phyloP scores from a whole-genome alignment of 2,113 vertebrate genomes.

The Oenanthe oenanthe region DNA sequence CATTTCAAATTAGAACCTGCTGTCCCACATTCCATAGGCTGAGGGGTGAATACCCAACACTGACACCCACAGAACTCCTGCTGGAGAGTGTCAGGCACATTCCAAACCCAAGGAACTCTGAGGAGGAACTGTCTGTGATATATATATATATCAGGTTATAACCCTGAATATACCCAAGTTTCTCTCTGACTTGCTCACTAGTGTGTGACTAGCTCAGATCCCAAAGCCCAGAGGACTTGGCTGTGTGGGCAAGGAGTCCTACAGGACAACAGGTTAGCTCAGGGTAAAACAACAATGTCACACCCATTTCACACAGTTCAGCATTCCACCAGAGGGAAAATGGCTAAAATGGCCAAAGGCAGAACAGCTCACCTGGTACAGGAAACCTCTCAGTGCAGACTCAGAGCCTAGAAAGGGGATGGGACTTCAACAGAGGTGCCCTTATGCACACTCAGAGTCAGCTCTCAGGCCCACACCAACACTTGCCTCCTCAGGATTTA shows the following conservation, averaged over 20 bases:
- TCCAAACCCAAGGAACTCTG: background rate
- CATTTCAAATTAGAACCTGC: background rate
- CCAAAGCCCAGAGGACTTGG: background rate
- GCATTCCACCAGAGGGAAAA: background rate
- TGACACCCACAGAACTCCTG: background rate
- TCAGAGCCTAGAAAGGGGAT: background rate
- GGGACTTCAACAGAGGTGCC: background rate
- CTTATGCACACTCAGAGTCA: accelerated
- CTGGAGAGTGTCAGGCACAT: background rate
- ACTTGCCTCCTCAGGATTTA: background rate
- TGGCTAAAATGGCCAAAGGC: background rate
- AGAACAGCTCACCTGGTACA: background rate
- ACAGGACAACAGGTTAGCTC: background rate
- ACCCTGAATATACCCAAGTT: background rate
- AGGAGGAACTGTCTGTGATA: background rate
- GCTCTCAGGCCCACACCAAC: background rate
- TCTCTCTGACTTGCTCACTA: background rate
- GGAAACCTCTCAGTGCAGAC: background rate
- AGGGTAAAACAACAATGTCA: background rate
- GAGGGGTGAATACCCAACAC: background rate
- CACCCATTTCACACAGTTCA: background rate
- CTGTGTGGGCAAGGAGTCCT: background rate
- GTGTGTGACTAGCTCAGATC: background rate
- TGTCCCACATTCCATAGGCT: background rate
- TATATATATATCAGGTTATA: too few relatives aligned